Evolutionary conservation across 2,113 vertebrate species (phyloP).

Genomic region (Carassius carassius): DNA sequence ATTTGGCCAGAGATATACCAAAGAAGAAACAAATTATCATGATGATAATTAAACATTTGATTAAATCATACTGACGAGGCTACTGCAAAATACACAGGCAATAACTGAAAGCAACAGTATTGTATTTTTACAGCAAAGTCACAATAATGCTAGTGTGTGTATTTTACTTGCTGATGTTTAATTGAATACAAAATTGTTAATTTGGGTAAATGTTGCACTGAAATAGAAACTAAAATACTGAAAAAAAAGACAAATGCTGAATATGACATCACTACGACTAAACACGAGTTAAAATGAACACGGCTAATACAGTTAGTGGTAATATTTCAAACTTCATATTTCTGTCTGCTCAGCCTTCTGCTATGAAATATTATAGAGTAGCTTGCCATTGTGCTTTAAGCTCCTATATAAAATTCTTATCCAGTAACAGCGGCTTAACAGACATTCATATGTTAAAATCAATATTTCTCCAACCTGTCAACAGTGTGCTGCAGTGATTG

Average conservation of each 20-base stretch:
- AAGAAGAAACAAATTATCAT: background rate
- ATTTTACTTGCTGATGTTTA: too few species aligned
- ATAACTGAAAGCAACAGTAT: too few species aligned
- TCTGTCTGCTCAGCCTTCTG: background rate
- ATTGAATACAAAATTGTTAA: too few species aligned
- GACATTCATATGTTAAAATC: slow-evolving; percentile 47
- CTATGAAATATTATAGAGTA: background rate
- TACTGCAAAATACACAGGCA: too few species aligned
- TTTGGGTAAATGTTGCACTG: too few species aligned
- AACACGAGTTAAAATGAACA: background rate
- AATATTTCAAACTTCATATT: background rate
- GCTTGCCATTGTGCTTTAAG: slow-evolving; percentile 14
- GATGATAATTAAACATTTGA: background rate
- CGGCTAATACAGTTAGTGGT: background rate
- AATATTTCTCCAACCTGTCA: slow-evolving; percentile 42
- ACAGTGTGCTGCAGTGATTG: slow-evolving; percentile 45
- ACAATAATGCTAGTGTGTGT: too few species aligned
- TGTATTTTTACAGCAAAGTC: too few species aligned
- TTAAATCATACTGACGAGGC: background rate
- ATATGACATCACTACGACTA: background rate
- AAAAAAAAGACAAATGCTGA: too few species aligned
- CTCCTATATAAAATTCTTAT: slow-evolving; percentile 23
- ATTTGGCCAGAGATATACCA: background rate
- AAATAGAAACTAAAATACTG: too few species aligned
- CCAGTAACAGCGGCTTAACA: slow-evolving; percentile 14